Evolutionary conservation across 1,140 invertebrate species (phyloP).

Genomic region (Drosophila bocki): DNA sequence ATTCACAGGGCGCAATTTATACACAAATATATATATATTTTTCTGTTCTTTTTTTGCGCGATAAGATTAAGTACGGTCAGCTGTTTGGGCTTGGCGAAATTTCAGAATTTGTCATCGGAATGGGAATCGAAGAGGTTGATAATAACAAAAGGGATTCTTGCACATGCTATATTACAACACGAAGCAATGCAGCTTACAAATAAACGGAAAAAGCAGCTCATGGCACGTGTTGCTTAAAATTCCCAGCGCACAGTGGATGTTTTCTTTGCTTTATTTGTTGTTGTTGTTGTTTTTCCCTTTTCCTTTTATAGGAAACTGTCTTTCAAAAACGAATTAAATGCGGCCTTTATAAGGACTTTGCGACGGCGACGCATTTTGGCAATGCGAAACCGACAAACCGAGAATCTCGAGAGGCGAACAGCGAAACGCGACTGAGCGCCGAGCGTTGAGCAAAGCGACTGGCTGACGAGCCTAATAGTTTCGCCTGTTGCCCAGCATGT

Average conservation of each 20-base stretch:
- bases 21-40: neutral
- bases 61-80: conserved; percentile 49
- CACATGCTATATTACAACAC: conserved; percentile 35
- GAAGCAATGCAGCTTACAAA: conserved; percentile 64
- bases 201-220: conserved; percentile 73
- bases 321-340: conserved; percentile 33
- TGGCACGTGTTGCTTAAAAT: conserved; percentile 69
- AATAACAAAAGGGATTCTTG: conserved; percentile 7
- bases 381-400: conserved; percentile 22
- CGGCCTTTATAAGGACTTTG: conserved; percentile 70
- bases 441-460: conserved; percentile 32
- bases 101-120: conserved; percentile 30
- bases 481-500: conserved; percentile 60
- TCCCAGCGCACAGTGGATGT: conserved; percentile 27
- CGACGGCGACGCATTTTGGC: conserved; percentile 63
- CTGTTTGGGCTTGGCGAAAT: conserved; percentile 28
- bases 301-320: conserved; percentile 34
- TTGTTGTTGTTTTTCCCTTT: neutral
- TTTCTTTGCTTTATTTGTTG: conserved; percentile 3
- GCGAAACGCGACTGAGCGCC: conserved; percentile 44
- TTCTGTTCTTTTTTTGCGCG: neutral
- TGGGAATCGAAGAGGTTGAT: conserved; percentile 6
- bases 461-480: conserved; percentile 54
- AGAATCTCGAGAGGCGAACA: conserved; percentile 6
- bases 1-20: conserved; percentile 4